Conservation (phyloP, 2,797 vertebrate species). For the Gymnodraco acuticeps region DNA sequence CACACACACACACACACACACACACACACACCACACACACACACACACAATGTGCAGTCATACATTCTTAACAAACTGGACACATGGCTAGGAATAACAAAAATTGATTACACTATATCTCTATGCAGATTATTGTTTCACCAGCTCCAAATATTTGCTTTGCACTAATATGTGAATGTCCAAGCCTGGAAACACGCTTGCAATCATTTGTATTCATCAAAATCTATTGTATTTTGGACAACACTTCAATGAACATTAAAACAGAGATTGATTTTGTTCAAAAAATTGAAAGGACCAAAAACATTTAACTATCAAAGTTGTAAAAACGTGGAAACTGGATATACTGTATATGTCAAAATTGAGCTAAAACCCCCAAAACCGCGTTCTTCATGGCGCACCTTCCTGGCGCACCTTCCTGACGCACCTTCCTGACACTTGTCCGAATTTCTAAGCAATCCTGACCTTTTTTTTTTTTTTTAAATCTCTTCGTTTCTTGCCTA, state of each 20-base stretch:
- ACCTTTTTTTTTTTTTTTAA: too few relatives aligned
- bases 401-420: too few relatives aligned
- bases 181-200: background rate
- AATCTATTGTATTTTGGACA: background rate
- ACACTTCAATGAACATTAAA: constrained; percentile 9
- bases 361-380: too few relatives aligned
- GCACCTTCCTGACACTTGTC: too few relatives aligned
- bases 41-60: too few relatives aligned
- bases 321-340: too few relatives aligned
- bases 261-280: constrained; percentile 2
- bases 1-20: too few relatives aligned
- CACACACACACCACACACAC: background rate
- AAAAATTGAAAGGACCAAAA: too few relatives aligned
- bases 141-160: background rate
- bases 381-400: too few relatives aligned
- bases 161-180: background rate
- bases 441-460: too few relatives aligned
- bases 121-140: constrained; percentile 12
- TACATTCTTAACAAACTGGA: constrained; percentile 1
- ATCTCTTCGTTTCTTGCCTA: background rate
- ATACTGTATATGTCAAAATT: too few relatives aligned
- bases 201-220: background rate
- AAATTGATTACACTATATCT: constrained; percentile 34
- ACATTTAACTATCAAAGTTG: too few relatives aligned
- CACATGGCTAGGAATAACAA: constrained; percentile 41